Percentiles rank a stretch among this genome's conserved stretches.
These are phyloP conservation scores for Gryon sp. DNA, from an alignment of 1,140 invertebrate genomes.

Conservation along the genomic window DNA sequence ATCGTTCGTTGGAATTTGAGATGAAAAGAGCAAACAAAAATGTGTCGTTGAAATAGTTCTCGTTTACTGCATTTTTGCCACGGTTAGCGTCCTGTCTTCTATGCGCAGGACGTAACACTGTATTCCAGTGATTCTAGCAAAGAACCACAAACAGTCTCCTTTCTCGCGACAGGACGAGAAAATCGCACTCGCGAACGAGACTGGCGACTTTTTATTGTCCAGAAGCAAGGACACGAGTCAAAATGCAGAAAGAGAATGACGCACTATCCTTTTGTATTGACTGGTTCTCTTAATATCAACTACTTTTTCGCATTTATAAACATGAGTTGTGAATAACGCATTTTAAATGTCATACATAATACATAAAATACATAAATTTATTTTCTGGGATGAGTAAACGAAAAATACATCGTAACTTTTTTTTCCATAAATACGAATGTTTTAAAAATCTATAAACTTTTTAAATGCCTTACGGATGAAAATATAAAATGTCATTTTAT, in stretches of 20 bases:
- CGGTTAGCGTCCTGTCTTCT: slow-evolving; percentile 48
- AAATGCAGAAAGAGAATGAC: slow-evolving; percentile 52
- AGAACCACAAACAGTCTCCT: slow-evolving; percentile 47
- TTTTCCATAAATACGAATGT: too few species aligned
- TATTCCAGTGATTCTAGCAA: slow-evolving; percentile 22
- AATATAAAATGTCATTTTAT: too few species aligned
- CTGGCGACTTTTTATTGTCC: slow-evolving; percentile 68
- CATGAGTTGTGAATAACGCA: not conserved
- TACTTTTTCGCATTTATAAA: slow-evolving; percentile 11
- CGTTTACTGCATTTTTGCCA: slow-evolving; percentile 50
- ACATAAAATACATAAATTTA: too few species aligned
- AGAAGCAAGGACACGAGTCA: slow-evolving; percentile 69
- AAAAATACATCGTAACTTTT: too few species aligned
- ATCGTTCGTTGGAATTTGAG: not conserved
- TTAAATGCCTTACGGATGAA: too few species aligned
- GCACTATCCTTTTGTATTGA: slow-evolving; percentile 19
- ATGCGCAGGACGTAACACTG: slow-evolving; percentile 11
- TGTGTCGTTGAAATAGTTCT: slow-evolving; percentile 47
- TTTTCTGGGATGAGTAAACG: too few species aligned
- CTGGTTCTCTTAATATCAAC: slow-evolving; percentile 9
- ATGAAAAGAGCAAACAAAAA: slow-evolving; percentile 30
- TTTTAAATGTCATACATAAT: not conserved
- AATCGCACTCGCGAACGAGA: slow-evolving; percentile 61
- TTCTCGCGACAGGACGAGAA: slow-evolving; percentile 68
- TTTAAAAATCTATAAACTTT: too few species aligned